These are phyloP conservation scores for Drosophila infuscata DNA, from an alignment of 2,888 invertebrate genomes.

Conservation along the genomic window DNA sequence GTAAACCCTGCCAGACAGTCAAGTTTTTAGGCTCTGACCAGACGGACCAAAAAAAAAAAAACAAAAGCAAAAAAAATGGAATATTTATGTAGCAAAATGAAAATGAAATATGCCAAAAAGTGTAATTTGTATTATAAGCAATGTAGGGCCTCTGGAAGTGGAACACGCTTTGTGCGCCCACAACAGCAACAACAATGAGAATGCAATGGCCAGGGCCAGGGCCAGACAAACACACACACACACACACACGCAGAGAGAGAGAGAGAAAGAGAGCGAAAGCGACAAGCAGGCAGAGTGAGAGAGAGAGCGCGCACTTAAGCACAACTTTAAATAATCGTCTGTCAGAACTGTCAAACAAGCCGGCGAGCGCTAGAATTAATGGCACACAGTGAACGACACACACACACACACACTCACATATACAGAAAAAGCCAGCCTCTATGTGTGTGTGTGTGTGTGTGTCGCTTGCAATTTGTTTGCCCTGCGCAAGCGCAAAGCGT, in stretches of 20 bases:
- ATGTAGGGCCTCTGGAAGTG: conserved; percentile 31
- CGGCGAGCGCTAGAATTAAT: conserved; percentile 85
- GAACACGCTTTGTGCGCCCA: conserved; percentile 48
- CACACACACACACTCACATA: neutral
- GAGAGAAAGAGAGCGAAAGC: conserved; percentile 13
- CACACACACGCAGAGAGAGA: neutral
- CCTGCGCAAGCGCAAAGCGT: conserved; percentile 81
- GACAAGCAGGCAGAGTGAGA: conserved; percentile 10
- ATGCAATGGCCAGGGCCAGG: conserved; percentile 55
- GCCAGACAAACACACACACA: conserved; percentile 36
- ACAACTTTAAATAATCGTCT: conserved; percentile 86
- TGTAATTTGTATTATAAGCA: conserved; percentile 77
- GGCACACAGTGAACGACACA: conserved; percentile 64
- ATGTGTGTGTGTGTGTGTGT: conserved; percentile 21
- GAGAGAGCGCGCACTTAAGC: conserved; percentile 73
- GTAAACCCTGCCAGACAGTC: conserved; percentile 32
- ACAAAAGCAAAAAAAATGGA: conserved; percentile 20
- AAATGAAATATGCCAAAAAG: conserved; percentile 75
- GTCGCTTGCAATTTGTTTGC: conserved; percentile 69
- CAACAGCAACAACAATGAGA: conserved; percentile 39
- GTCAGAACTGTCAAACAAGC: conserved; percentile 86
- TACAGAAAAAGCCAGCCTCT: conserved; percentile 3
- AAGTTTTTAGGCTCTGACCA: conserved; percentile 48
- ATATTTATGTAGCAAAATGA: conserved; percentile 20
- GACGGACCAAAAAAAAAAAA: conserved; percentile 28